phyloP scores from a whole-genome alignment of 2,113 vertebrate species.

The Meriones unguiculatus region DNA sequence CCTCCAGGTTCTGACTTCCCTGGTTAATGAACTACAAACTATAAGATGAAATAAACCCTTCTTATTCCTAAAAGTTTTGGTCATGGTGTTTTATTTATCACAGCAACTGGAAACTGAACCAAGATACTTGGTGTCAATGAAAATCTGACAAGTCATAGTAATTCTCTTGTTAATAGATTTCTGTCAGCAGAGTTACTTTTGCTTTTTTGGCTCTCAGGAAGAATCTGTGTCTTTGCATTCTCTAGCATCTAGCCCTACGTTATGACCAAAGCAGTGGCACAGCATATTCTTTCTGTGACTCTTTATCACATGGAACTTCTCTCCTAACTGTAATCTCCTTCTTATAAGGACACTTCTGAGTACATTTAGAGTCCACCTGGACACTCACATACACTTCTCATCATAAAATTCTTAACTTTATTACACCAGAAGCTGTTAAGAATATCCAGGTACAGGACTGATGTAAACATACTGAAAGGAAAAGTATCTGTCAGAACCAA shows the following conservation, averaged over 20 bases:
- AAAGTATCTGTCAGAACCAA: neutral
- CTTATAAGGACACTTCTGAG: neutral
- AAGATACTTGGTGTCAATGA: neutral
- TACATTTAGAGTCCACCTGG: neutral
- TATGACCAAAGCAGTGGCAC: neutral
- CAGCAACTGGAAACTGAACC: neutral
- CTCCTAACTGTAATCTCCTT: neutral
- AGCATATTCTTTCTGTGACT: constrained; percentile 37
- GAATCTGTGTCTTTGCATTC: neutral
- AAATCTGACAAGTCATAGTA: constrained; percentile 2
- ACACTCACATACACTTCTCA: neutral
- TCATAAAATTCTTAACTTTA: constrained; percentile 19
- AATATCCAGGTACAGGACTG: constrained; percentile 21
- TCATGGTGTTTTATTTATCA: neutral
- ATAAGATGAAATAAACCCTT: neutral
- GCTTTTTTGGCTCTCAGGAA: neutral
- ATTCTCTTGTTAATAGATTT: constrained; percentile 34
- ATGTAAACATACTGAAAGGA: neutral
- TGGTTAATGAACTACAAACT: neutral
- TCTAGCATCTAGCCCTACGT: neutral
- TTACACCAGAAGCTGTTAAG: neutral
- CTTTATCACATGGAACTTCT: neutral
- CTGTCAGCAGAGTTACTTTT: neutral
- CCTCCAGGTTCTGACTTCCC: neutral
- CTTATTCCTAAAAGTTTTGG: neutral